Base-by-base conservation (phyloP, 2,113 vertebrate genomes). In the Ranitomeya imitator region DNA sequence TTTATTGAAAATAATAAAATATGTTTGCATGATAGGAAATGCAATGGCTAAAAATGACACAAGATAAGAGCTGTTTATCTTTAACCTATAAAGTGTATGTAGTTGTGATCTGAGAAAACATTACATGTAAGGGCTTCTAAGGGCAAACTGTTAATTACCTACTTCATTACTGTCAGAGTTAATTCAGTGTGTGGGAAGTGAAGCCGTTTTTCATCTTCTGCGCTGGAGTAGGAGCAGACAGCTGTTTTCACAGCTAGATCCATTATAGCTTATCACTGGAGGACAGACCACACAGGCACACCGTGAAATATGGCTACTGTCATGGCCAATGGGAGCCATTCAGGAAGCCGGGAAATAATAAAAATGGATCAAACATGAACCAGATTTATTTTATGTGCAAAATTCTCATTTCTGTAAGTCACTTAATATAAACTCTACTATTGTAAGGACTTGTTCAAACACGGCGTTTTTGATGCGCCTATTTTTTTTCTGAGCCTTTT, bases 81-180 rank as follows among this genome's bases (percentile, higher is more conserved):
- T 55, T 88, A 74, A 81, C 78, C 86, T 82, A 67, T 60, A 82
- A 59, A 74, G 67, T 61, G 31, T 74, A 74, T 73, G 51, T 71
- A 83, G 86, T 82, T 79, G 87, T 84, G 87, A 69, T 88, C 93
- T 91, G 91, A 88, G 83, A 91, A 76, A 90, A 91, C 88, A 93
- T 92, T 92, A 92, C 93, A 92, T 31, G 85, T 80, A 88, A 95
- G 91, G 94, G 95, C 93, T 31, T 85, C 93, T 94, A 95, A 96
- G 96, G 95, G 94, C 96, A 94, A 93, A 89, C 95, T 94, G 96
- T 98, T 98, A 98, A 98, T 98, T 97, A 96, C 93, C 92, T 94
- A 95, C 94, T 97, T 96, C 95, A 95, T 98, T 98, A 97, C 92
- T 95, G 96, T 97, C 96, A 98, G 95, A 95, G 95, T 96, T 97